Percentiles rank a stretch among this genome's conserved stretches.
Evolutionary conservation across 2,113 vertebrate genomes (phyloP).

Genomic region (Chionis minor): DNA sequence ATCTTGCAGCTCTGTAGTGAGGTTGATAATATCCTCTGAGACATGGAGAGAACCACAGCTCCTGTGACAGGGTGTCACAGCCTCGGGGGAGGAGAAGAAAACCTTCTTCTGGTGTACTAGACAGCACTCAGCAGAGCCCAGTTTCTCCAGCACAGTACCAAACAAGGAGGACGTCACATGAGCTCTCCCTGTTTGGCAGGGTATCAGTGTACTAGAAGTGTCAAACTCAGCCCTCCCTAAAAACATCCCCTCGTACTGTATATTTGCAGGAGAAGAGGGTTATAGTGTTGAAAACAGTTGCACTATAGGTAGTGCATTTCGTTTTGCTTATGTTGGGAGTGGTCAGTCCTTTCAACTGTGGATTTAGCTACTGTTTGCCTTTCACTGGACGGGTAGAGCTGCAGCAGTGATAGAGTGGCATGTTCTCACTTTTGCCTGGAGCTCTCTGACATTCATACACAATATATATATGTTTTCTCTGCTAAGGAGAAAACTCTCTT

Average conservation of each 20-base stretch:
- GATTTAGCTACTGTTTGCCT: neutral
- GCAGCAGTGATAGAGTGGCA: neutral
- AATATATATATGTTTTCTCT: neutral
- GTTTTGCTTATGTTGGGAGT: neutral
- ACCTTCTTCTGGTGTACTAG: neutral
- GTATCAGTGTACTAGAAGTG: neutral
- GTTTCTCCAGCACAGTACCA: neutral
- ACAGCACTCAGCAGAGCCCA: neutral
- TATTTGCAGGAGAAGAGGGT: neutral
- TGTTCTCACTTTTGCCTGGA: neutral
- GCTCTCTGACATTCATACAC: neutral
- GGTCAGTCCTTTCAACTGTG: neutral
- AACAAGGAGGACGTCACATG: neutral
- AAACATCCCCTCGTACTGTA: neutral
- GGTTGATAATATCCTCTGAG: neutral
- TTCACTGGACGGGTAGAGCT: neutral
- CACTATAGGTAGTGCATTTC: neutral
- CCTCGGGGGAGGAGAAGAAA: neutral
- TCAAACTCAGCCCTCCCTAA: neutral
- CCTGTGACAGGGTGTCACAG: neutral
- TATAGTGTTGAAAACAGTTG: neutral
- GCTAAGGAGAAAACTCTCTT: neutral
- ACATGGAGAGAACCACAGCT: neutral
- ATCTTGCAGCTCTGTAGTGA: neutral
- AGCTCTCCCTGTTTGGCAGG: neutral